Percentiles rank a stretch among this genome's conserved stretches.
Evolutionary conservation across 35 echinoderm and acorn worm genomes (phyloP).

Genomic region (Ptychodera flava): DNA sequence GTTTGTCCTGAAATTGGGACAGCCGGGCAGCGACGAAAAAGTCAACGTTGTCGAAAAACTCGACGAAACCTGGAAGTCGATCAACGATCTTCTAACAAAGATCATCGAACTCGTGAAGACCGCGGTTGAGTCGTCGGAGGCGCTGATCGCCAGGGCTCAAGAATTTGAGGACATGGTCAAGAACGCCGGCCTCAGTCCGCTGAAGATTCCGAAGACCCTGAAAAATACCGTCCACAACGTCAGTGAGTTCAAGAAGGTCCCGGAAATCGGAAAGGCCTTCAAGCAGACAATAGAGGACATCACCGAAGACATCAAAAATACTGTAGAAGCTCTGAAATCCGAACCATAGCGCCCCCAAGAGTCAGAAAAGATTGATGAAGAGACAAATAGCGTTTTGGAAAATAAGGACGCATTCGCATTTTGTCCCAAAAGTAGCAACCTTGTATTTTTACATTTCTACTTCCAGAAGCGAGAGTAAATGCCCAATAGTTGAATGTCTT

Average conservation of each 20-base stretch:
- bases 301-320: not conserved
- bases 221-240: not conserved
- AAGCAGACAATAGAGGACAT: not conserved
- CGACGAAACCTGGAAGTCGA: not conserved
- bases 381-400: too few relatives aligned
- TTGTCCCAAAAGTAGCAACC: too few relatives aligned
- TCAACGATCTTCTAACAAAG: not conserved
- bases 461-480: too few relatives aligned
- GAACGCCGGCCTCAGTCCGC: not conserved
- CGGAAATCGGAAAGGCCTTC: not conserved
- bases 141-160: not conserved
- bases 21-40: not conserved
- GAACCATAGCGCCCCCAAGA: too few relatives aligned
- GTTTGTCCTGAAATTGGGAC: not conserved
- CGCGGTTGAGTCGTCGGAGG: not conserved
- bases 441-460: too few relatives aligned
- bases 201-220: not conserved
- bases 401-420: too few relatives aligned
- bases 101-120: not conserved
- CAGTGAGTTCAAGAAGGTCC: not conserved
- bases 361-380: too few relatives aligned
- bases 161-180: not conserved
- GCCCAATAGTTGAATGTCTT: too few relatives aligned
- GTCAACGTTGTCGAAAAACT: not conserved
- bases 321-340: not conserved